Base-by-base conservation (phyloP, 2,113 vertebrate genomes). In the Tautogolabrus adspersus region DNA sequence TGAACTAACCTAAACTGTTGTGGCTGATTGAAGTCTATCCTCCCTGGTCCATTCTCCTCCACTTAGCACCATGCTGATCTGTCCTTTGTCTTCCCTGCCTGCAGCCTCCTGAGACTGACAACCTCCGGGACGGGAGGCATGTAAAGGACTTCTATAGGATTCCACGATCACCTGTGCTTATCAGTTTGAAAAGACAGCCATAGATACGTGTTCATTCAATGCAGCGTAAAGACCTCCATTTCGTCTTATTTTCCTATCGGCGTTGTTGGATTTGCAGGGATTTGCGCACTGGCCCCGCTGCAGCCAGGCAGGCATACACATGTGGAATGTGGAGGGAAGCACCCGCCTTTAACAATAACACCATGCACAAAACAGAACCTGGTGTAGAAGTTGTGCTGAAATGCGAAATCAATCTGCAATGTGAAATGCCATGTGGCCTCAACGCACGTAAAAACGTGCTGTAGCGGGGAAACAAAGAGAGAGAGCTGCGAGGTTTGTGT, bases 291-390 rank as follows among this genome's bases (percentile, higher is more conserved):
- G 68, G 60, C 72, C 70, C 21, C 77, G 58, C 81, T 74, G 77
- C 65, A 38, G 64, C 49, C 73, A 63, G 42, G 61, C 84, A 73
- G 52, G 59, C 82, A 81, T 38, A 71, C 78, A 89, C 81, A 70
- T 77, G 88, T 91, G 88, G 85, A 91, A 92, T 88, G 87, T 84
- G 81, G 66, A 86, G 75, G 85, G 82, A 83, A 85, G 86, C 87
- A 72, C 69, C 77, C 72, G 82, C 70, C 77, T 77, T 56, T 66
- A 71, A 92, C 87, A 91, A 90, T 58, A 91, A 79, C 72, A 83
- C 42, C 51, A 55, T 62, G 52, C 76, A 79, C 70, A 73, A 70
- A 71, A 81, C 82, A 72, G 5, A 34, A 66, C 72, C 60, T 21
- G 12, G 10, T 10, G 66, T 15, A 30, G 16, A 84, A 80, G 72